These are phyloP conservation scores for Brachionus manjavacas DNA, from an alignment of 1,140 invertebrate species.

Conservation along the genomic window DNA sequence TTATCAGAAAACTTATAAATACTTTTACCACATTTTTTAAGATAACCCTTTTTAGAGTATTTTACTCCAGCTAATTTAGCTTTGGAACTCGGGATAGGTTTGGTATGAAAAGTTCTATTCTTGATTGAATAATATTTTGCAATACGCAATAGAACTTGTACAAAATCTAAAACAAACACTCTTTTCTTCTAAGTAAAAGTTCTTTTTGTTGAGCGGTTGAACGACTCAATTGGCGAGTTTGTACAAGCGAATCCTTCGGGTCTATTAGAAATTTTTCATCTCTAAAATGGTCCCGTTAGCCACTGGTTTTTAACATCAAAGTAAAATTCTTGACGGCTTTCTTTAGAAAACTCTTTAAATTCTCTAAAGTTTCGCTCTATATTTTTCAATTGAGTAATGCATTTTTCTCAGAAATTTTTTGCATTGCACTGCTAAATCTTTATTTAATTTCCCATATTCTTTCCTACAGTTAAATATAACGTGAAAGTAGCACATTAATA, in stretches of 20 bases:
- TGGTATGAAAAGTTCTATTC: not conserved
- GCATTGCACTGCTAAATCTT: not conserved
- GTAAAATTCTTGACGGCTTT: not conserved
- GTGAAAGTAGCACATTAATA: not conserved
- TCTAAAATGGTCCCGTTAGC: not conserved
- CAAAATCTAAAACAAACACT: constrained; percentile 3
- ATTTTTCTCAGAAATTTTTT: constrained; percentile 1
- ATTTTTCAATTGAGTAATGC: not conserved
- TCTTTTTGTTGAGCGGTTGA: not conserved
- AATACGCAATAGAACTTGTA: not conserved
- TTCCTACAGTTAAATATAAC: constrained; percentile 1
- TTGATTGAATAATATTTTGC: not conserved
- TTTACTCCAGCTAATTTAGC: not conserved
- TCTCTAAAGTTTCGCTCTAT: not conserved
- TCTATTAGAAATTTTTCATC: not conserved
- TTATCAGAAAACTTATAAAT: not conserved
- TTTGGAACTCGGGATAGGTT: not conserved
- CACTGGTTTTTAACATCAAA: not conserved
- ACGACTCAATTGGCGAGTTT: constrained; percentile 1
- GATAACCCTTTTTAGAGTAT: not conserved
- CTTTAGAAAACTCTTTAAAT: not conserved
- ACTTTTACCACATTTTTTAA: not conserved
- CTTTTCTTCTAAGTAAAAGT: not conserved
- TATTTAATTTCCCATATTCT: not conserved
- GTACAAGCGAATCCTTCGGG: not conserved